Base-by-base conservation (phyloP, 2,113 vertebrate genomes). In the Engraulis encrasicolus region DNA sequence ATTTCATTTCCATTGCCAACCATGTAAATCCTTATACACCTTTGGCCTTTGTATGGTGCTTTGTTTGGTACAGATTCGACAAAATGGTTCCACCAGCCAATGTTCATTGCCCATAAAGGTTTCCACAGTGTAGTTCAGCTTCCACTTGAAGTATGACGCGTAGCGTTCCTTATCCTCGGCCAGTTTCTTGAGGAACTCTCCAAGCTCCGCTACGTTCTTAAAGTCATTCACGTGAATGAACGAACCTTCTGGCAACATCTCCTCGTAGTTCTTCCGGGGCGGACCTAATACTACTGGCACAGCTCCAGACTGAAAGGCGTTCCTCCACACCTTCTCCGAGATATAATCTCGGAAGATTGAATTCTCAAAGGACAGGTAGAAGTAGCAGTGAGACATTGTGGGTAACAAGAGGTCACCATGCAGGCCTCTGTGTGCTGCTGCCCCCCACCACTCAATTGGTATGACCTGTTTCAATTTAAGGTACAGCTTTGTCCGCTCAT, bases 151-250 rank as follows among this genome's bases (percentile, higher is more conserved):
- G n/a, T n/a, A n/a, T n/a, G n/a, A n/a, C n/a, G n/a, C n/a, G n/a
- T 58, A 58, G 18, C 54, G 54, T n/a, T 58, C 54, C 18, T n/a
- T 58, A 19, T 58, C 54, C 19, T 19, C 17, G 9, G 54, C 19
- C 54, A 58, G 54, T 2, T 19, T 7, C 54, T 58, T 58, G 6
- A 58, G 17, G 54, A 58, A 58, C 6, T 23, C 2, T 3, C 52
- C 52, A 6, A 54, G 52, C n/a, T 54, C 52, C 17, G 18, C 52
- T 20, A 54, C 52, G 6, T 15, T 54, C 0, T 95, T 83, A 86
- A 99, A 99, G 89, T 99, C 98, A 0, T 98, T 93, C 0, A 97
- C 95, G 6, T 99, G 98, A 87, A 99, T 99, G 92, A 99, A 99
- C 49, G 98, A 95, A 45, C 96, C 91, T 0, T 94, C 89, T 0